A percentile compares a stretch with the other conserved stretches of the same genome.
phyloP scores from a whole-genome alignment of 2,888 invertebrate species.

The Drosophila aldrichi region DNA sequence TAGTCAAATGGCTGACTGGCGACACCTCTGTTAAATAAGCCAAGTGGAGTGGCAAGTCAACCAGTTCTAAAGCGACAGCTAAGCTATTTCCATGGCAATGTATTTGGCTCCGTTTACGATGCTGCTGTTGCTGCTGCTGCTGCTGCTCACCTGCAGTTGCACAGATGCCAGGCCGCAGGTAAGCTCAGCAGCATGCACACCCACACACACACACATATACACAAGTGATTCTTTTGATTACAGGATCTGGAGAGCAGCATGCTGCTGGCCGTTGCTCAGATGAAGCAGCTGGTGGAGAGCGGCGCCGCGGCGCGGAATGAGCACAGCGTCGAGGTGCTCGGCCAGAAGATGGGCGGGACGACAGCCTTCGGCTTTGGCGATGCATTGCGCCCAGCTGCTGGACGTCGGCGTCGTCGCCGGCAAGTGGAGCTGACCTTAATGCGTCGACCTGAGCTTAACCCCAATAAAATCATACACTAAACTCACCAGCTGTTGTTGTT shows the following conservation, averaged over 20 bases:
- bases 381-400: conserved; percentile 37
- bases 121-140: neutral
- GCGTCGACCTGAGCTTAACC: neutral
- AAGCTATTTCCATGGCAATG: conserved; percentile 27
- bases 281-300: conserved; percentile 62
- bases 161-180: conserved; percentile 48
- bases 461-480: conserved; percentile 27
- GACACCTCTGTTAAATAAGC: conserved; percentile 40
- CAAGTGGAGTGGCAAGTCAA: neutral
- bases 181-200: conserved; percentile 9
- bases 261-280: conserved; percentile 59
- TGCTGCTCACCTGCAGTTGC: conserved; percentile 26
- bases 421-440: neutral
- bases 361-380: conserved; percentile 71
- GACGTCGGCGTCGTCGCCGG: conserved; percentile 19
- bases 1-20: conserved; percentile 24
- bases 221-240: neutral
- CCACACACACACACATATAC: neutral
- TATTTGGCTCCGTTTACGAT: conserved; percentile 1
- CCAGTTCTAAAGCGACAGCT: conserved; percentile 14
- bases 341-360: conserved; percentile 46
- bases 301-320: conserved; percentile 66
- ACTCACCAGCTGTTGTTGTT: conserved; percentile 50
- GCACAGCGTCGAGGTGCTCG: conserved; percentile 66
- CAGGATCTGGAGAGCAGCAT: conserved; percentile 63